Percentiles rank a stretch among this genome's conserved stretches.
phyloP scores from a whole-genome alignment of 2,113 vertebrate genomes.

The Cephalopterus ornatus region DNA sequence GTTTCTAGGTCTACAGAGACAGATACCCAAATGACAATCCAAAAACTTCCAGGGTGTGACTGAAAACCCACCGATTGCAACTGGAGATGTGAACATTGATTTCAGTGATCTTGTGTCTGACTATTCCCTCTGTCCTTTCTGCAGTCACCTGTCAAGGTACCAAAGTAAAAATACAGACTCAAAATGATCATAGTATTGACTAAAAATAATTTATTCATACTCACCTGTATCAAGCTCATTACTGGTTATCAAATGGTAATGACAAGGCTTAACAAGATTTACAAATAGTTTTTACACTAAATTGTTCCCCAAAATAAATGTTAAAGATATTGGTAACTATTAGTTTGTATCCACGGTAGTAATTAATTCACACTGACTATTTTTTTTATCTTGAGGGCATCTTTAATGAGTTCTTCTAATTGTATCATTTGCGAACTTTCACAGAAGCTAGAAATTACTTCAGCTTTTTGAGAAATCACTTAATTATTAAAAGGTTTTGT shows the following conservation, averaged over 20 bases:
- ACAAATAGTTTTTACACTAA: neutral
- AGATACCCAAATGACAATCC: neutral
- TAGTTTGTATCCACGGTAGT: neutral
- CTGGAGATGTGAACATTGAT: neutral
- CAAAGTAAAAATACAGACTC: neutral
- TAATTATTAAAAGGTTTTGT: slow-evolving; percentile 13
- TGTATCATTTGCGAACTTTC: neutral
- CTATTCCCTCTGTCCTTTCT: neutral
- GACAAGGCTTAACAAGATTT: neutral
- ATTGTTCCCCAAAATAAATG: neutral
- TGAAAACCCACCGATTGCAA: neutral
- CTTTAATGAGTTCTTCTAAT: slow-evolving; percentile 17
- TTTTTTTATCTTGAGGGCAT: neutral
- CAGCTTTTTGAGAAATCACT: neutral
- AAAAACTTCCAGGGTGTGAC: neutral
- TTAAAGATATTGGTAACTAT: neutral
- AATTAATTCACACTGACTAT: neutral
- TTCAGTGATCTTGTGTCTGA: neutral
- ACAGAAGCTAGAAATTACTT: slow-evolving; percentile 2
- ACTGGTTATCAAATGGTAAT: neutral
- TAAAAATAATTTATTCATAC: neutral
- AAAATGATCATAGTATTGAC: neutral
- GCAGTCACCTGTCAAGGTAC: neutral
- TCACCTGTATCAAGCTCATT: neutral
- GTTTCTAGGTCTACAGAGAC: neutral